Evolutionary conservation across 2,888 invertebrate species (phyloP), one percentile per base, ranked within the genome.

Genomic region (Adelognathus sp.): DNA sequence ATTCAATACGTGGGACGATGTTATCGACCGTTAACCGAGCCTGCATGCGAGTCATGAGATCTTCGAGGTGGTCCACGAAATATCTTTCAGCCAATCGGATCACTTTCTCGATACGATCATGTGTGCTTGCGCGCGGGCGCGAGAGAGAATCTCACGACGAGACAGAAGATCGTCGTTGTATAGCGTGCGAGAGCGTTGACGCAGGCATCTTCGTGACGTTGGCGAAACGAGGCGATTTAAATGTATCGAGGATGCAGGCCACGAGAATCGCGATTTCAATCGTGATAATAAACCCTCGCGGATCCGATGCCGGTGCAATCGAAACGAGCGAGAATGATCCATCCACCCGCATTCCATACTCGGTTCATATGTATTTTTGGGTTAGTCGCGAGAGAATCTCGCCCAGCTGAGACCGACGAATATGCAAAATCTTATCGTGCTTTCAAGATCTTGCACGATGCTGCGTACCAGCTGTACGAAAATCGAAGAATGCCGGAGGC

Each of bases 211-310:
- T 44, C 60, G 18, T 54, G 73, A 24, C 73, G 73, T 63, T 78
- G 64, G 36, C 44, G 74, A 86, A 87, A 85, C 85, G 80, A 85
- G 83, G 78, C 79, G 83, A 85, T 85, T 82, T 85, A 86, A 86
- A 85, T 85, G 84, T 86, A 85, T 86, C 87, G 84, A 83, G 86
- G 84, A 84, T 86, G 79, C 81, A 76, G 83, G 81, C 81, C 81
- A 83, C 71, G 84, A 80, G 79, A 80, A 83, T 83, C 80, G 79
- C 82, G 84, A 87, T 86, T 81, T 82, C 82, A 82, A 83, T 85
- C 84, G 86, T 70, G 70, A 64, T 64, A 63, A n/a, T 21, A 33
- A 9, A 64, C 31, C 21, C 76, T 58, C 67, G 58, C 36, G 50
- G 66, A 31, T 54, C 21, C 29, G 54, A 66, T n/a, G 60, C 63